These are phyloP conservation scores for Gisinianus flammeolus DNA, from an alignment of 2,888 invertebrate genomes.

Conservation along the genomic window DNA sequence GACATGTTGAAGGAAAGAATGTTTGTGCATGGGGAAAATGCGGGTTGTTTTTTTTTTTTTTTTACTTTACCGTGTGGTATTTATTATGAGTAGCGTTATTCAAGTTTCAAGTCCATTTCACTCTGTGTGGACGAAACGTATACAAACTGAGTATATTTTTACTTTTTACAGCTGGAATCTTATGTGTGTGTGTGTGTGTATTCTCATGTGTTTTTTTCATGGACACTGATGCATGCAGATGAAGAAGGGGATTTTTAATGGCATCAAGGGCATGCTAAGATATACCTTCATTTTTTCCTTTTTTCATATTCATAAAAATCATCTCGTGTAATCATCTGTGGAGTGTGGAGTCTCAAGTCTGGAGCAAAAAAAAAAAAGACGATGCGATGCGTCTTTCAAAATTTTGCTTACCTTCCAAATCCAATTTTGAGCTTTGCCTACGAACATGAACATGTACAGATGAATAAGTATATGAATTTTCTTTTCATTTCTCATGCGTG, in stretches of 20 bases:
- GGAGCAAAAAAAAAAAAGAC: too few relatives aligned
- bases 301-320: background rate
- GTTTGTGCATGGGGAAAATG: background rate
- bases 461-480: too few relatives aligned
- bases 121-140: background rate
- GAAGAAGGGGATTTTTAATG: background rate
- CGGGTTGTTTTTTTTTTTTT: background rate
- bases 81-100: too few relatives aligned
- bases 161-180: background rate
- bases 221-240: too few relatives aligned
- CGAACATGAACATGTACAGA: background rate
- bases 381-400: background rate
- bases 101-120: too few relatives aligned
- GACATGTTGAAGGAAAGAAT: background rate
- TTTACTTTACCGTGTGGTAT: too few relatives aligned
- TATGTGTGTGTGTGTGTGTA: background rate
- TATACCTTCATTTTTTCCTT: background rate
- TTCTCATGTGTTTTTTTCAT: background rate
- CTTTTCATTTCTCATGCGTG: too few relatives aligned
- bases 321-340: background rate
- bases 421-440: too few relatives aligned
- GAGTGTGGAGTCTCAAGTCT: background rate
- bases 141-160: background rate
- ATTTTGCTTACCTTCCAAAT: background rate
- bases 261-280: background rate